A percentile compares a stretch with the other conserved stretches of the same genome.
Conservation (phyloP, 2,888 invertebrate genomes). For the Calliopum simillimum region DNA sequence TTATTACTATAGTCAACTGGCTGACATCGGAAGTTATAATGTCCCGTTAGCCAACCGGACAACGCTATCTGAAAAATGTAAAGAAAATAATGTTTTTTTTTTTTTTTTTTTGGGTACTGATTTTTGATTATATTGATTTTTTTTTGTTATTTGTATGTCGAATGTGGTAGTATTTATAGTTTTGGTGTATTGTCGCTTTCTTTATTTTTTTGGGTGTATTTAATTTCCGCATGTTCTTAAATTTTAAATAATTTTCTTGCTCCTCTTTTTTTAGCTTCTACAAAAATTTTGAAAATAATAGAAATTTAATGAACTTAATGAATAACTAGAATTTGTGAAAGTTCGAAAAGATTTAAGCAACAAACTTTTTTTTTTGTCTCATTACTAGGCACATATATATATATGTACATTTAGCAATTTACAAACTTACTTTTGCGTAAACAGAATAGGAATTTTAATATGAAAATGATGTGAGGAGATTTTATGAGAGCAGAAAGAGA, state of each 20-base stretch:
- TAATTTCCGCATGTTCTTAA: too few species aligned
- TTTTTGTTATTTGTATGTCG: background rate
- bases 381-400: too few species aligned
- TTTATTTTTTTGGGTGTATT: background rate
- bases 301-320: too few species aligned
- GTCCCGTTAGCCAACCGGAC: slow-evolving; percentile 94
- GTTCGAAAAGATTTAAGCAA: too few species aligned
- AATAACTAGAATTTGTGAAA: too few species aligned
- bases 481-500: too few species aligned
- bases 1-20: slow-evolving; percentile 95
- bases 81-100: slow-evolving; percentile 46
- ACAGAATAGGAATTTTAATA: too few species aligned
- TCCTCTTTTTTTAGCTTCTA: slow-evolving; percentile 18
- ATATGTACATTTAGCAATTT: too few species aligned
- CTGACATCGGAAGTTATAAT: slow-evolving; percentile 95
- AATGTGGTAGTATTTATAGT: background rate
- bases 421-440: too few species aligned
- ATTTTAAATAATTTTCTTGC: slow-evolving; percentile 7
- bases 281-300: background rate
- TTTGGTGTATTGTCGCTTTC: background rate
- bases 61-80: slow-evolving; percentile 79
- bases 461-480: too few species aligned
- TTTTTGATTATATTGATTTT: slow-evolving; percentile 12
- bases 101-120: slow-evolving; percentile 26
- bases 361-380: too few species aligned